A percentile compares a stretch with the other conserved stretches of the same genome.
Evolutionary conservation across 1,140 invertebrate species (phyloP).

Genomic region (Paracyclopina nana): DNA sequence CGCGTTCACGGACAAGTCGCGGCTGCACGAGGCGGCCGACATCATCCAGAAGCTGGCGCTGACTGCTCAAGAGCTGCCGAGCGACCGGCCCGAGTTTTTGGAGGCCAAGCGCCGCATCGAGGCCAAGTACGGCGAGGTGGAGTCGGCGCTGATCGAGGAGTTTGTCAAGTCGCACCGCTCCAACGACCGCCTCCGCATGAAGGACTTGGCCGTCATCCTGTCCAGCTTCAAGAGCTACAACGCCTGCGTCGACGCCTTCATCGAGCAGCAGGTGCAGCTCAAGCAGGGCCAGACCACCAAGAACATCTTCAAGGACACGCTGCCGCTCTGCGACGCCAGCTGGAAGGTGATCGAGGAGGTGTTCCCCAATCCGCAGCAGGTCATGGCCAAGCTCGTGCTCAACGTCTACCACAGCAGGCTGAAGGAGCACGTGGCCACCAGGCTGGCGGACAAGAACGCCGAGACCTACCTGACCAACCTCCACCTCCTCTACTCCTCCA

Average conservation of each 20-base stretch:
- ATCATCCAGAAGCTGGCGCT: constrained; percentile 91
- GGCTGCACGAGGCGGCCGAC: constrained; percentile 91
- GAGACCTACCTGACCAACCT: constrained; percentile 72
- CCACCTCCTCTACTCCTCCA: constrained; percentile 64
- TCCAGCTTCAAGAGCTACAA: constrained; percentile 91
- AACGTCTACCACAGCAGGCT: constrained; percentile 88
- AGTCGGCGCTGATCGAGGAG: constrained; percentile 77
- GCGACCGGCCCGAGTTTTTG: constrained; percentile 59
- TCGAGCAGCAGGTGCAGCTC: constrained; percentile 75
- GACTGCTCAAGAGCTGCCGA: constrained; percentile 80
- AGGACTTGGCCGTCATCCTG: constrained; percentile 69
- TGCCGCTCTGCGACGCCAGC: constrained; percentile 72
- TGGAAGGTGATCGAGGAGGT: constrained; percentile 46
- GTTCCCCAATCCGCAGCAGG: constrained; percentile 87
- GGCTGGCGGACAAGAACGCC: constrained; percentile 56
- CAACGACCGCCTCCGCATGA: constrained; percentile 71
- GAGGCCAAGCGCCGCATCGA: constrained; percentile 70
- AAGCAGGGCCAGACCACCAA: constrained; percentile 29
- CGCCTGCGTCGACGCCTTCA: constrained; percentile 87
- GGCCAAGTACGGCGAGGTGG: constrained; percentile 87
- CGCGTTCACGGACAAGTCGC: constrained; percentile 58
- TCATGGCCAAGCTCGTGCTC: constrained; percentile 92
- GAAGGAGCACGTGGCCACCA: constrained; percentile 35
- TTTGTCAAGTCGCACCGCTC: constrained; percentile 50
- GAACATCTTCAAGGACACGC: constrained; percentile 63